These are phyloP conservation scores for Eufriesea mexicana DNA, from an alignment of 1,140 invertebrate genomes.

Conservation along the genomic window DNA sequence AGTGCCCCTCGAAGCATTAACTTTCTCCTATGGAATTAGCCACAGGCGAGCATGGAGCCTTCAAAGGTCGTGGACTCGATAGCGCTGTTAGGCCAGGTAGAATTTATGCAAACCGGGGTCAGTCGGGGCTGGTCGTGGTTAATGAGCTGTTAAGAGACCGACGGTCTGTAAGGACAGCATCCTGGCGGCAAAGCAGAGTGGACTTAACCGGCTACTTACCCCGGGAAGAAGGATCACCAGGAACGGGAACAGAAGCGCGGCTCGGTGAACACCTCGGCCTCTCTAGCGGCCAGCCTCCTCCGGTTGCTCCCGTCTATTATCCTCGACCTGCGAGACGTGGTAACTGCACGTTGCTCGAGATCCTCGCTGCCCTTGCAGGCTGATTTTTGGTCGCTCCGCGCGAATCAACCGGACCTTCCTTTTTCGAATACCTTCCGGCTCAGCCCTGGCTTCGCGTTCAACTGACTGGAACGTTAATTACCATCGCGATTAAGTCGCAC, in stretches of 20 bases:
- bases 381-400: slow-evolving; percentile 14
- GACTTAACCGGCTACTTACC: slow-evolving; percentile 30
- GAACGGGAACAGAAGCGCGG: slow-evolving; percentile 26
- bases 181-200: slow-evolving; percentile 48
- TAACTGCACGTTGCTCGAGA: slow-evolving; percentile 48
- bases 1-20: not conserved
- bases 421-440: too few relatives aligned
- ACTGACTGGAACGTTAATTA: slow-evolving; percentile 7
- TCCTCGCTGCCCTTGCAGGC: slow-evolving; percentile 19
- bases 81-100: slow-evolving; percentile 11
- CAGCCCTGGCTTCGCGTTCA: not conserved
- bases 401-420: not conserved
- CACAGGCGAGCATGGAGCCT: not conserved
- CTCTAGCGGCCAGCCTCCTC: slow-evolving; percentile 37
- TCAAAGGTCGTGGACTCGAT: slow-evolving; percentile 29
- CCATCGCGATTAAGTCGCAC: not conserved
- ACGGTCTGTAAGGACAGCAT: slow-evolving; percentile 44
- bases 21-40: not conserved
- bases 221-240: slow-evolving; percentile 21
- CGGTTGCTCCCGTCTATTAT: slow-evolving; percentile 54
- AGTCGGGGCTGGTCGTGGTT: slow-evolving; percentile 68
- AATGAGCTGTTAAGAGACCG: slow-evolving; percentile 75
- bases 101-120: slow-evolving; percentile 63
- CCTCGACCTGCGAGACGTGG: slow-evolving; percentile 29
- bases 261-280: slow-evolving; percentile 6